phyloP scores from a whole-genome alignment of 2,113 vertebrate genomes.

The Phrynosoma platyrhinos region DNA sequence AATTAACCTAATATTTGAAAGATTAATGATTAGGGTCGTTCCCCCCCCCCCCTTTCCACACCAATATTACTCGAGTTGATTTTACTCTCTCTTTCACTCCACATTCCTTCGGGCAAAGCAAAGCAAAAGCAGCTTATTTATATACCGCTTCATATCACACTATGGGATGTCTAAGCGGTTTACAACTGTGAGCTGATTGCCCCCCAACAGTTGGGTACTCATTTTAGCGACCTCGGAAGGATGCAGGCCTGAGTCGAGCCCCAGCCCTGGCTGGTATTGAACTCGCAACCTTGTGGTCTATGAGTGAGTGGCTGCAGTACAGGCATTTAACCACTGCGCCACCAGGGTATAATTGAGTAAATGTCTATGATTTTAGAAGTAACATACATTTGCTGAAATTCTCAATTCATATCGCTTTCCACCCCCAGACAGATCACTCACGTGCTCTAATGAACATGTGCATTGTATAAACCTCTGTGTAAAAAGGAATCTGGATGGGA shows the following conservation, averaged over 20 bases:
- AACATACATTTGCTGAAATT: background rate
- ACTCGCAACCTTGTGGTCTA: no score
- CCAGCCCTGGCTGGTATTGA: no score
- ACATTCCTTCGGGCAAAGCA: background rate
- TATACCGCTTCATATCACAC: no score
- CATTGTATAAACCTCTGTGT: background rate
- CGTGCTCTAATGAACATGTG: background rate
- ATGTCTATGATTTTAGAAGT: background rate
- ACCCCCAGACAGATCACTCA: background rate
- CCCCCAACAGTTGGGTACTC: no score
- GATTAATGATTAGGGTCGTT: background rate
- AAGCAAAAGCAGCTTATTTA: no score
- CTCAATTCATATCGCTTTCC: background rate
- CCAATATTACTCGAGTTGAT: background rate
- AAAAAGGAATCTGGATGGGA: background rate
- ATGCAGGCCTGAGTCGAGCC: no score
- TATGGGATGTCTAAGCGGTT: no score
- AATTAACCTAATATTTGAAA: background rate
- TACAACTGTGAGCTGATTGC: no score
- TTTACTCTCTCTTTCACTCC: background rate
- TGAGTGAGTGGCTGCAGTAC: no score
- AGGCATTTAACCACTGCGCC: no score
- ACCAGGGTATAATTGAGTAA: background rate
- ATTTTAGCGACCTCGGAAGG: no score
- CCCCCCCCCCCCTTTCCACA: no score